These are phyloP conservation scores for Sparus aurata DNA, from an alignment of 2,797 vertebrate species.

Conservation along the genomic window DNA sequence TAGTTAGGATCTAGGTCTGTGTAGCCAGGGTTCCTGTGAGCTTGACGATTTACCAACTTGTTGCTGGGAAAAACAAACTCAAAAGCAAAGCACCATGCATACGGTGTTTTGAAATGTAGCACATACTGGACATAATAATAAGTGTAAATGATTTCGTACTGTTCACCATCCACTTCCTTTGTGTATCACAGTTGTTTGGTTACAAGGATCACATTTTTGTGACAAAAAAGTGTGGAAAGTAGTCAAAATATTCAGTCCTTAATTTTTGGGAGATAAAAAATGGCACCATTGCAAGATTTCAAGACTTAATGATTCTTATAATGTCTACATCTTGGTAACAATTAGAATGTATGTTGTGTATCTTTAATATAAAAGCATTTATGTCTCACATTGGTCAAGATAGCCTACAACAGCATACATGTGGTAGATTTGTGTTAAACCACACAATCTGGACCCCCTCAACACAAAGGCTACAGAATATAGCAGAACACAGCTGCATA, in stretches of 20 bases:
- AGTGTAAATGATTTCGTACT: neutral
- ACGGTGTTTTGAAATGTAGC: slow-evolving; percentile 7
- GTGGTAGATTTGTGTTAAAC: slow-evolving; percentile 16
- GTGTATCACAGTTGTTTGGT: neutral
- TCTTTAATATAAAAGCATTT: slow-evolving; percentile 7
- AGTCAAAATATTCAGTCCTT: neutral
- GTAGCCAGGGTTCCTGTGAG: neutral
- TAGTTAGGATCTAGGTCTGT: neutral
- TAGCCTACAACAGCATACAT: neutral
- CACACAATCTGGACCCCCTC: neutral
- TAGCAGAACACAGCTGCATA: neutral
- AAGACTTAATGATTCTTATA: neutral
- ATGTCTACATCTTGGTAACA: neutral
- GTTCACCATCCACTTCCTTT: neutral
- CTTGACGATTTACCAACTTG: neutral
- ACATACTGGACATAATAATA: neutral
- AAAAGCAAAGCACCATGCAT: neutral
- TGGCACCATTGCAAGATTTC: neutral
- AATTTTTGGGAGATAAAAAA: neutral
- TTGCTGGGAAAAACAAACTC: slow-evolving; percentile 1
- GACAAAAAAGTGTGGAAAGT: neutral
- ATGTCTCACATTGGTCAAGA: neutral
- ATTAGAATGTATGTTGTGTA: neutral
- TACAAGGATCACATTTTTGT: slow-evolving; percentile 1
- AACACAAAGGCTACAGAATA: neutral